These are phyloP conservation scores for Tillus elongatus DNA, from an alignment of 2,888 invertebrate genomes.

Conservation along the genomic window DNA sequence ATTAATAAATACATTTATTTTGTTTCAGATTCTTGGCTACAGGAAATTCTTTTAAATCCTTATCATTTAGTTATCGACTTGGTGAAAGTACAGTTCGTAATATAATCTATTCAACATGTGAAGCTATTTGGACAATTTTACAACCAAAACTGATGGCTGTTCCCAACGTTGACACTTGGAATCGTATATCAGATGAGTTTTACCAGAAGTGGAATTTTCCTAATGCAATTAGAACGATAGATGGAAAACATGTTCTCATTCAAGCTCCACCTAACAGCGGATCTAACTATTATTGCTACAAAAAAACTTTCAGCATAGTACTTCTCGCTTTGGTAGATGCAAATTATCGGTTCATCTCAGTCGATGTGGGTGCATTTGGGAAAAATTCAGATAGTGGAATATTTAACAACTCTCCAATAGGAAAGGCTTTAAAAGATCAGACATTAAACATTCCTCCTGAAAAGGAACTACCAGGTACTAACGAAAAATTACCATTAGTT, in stretches of 20 bases:
- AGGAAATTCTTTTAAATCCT: slow-evolving; percentile 21
- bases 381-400: slow-evolving; percentile 15
- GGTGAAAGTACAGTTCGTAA: slow-evolving; percentile 20
- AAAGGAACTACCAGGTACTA: slow-evolving; percentile 9
- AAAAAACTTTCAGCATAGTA: slow-evolving; percentile 10
- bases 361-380: slow-evolving; percentile 14
- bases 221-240: slow-evolving; percentile 9
- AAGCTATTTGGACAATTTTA: slow-evolving; percentile 17
- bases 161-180: slow-evolving; percentile 19
- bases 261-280: slow-evolving; percentile 9
- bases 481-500: slow-evolving; percentile 8
- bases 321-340: slow-evolving; percentile 13
- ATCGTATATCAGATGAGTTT: slow-evolving; percentile 18
- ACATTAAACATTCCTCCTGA: slow-evolving; percentile 8
- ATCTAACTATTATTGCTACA: slow-evolving; percentile 10
- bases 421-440: slow-evolving; percentile 10
- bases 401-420: slow-evolving; percentile 13
- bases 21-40: slow-evolving; percentile 25
- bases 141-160: slow-evolving; percentile 20
- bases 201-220: slow-evolving; percentile 17
- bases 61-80: slow-evolving; percentile 22
- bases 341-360: slow-evolving; percentile 10
- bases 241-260: slow-evolving; percentile 9
- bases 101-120: slow-evolving; percentile 19
- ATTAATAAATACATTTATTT: slow-evolving; percentile 16